phyloP scores from a whole-genome alignment of 2,797 vertebrate species.

The Dendrocincla tyrannina region DNA sequence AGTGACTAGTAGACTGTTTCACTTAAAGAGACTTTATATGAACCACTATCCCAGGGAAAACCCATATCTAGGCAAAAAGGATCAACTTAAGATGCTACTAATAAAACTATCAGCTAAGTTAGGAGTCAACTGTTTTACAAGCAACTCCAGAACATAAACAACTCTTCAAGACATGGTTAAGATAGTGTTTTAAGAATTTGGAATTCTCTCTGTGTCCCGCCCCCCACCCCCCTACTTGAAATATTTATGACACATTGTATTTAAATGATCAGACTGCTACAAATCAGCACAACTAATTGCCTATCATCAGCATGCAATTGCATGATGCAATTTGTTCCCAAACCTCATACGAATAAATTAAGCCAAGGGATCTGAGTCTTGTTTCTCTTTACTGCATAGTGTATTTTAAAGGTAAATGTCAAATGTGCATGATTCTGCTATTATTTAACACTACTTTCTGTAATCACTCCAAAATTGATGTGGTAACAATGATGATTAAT shows the following conservation, averaged over 20 bases:
- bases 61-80: background rate
- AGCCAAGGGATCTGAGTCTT: background rate
- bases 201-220: background rate
- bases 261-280: background rate
- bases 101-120: background rate
- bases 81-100: background rate
- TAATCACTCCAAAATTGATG: background rate
- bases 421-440: background rate
- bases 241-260: background rate
- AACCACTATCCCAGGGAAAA: background rate
- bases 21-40: background rate
- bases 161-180: background rate
- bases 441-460: background rate
- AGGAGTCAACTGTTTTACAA: background rate
- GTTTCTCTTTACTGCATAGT: background rate
- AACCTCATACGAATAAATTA: background rate
- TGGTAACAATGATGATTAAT: background rate
- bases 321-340: background rate
- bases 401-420: background rate
- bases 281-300: background rate
- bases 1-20: background rate
- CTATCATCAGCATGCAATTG: background rate
- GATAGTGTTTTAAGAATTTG: background rate
- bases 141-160: background rate
- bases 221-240: background rate